Evolutionary conservation across 2,113 vertebrate genomes (phyloP).

Genomic region (Corythaixoides concolor): DNA sequence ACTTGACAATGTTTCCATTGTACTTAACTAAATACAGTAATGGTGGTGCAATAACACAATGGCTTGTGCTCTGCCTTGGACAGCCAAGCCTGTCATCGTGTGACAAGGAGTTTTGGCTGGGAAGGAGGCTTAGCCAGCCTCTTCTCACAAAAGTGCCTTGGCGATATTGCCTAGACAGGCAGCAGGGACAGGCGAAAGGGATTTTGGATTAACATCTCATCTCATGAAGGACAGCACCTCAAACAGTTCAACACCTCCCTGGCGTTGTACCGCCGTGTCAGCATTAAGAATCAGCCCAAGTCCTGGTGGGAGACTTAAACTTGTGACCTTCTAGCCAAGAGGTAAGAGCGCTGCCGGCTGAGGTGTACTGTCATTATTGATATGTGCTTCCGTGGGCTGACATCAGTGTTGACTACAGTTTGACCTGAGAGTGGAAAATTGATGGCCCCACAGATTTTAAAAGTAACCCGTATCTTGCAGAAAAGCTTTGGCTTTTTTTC

Average conservation of each 20-base stretch:
- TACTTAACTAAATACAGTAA: conserved; percentile 58
- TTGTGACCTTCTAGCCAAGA: conserved; percentile 41
- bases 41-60: conserved; percentile 41
- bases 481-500: neutral
- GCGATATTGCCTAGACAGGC: neutral
- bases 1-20: conserved; percentile 46
- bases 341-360: conserved; percentile 25
- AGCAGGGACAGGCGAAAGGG: conserved; percentile 1
- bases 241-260: conserved; percentile 30
- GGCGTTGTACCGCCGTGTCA: neutral
- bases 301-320: conserved; percentile 60
- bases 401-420: conserved; percentile 36
- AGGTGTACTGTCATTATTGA: conserved; percentile 18
- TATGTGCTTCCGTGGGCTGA: neutral
- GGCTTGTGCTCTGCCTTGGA: conserved; percentile 12
- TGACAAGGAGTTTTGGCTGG: neutral
- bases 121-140: neutral
- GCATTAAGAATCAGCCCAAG: conserved; percentile 28
- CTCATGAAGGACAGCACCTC: conserved; percentile 18
- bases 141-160: neutral
- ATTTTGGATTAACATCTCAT: conserved; percentile 67
- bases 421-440: conserved; percentile 59
- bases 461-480: neutral
- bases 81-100: neutral
- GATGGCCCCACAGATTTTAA: conserved; percentile 16